Evolutionary conservation across 2,113 vertebrate species (phyloP).

Genomic region (Ptyas mucosa): DNA sequence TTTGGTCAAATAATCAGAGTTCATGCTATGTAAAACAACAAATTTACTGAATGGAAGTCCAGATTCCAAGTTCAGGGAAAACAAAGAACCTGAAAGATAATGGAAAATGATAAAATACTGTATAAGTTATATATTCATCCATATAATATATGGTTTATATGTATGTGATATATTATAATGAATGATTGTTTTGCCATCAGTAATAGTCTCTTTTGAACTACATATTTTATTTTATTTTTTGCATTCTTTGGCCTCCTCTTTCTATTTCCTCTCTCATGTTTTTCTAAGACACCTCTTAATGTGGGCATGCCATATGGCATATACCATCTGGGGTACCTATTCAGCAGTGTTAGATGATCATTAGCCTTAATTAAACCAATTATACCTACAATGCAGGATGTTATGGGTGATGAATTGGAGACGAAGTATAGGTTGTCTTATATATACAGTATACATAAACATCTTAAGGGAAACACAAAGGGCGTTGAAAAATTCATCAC

Average conservation of each 20-base stretch:
- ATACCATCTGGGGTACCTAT: constrained; percentile 27
- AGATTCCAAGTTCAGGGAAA: background rate
- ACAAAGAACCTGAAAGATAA: background rate
- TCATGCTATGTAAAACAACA: background rate
- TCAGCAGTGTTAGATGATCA: constrained; percentile 27
- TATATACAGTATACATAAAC: background rate
- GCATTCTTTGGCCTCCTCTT: background rate
- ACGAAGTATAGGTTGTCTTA: constrained; percentile 14
- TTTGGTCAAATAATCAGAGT: background rate
- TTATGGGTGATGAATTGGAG: constrained; percentile 22
- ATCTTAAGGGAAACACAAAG: background rate
- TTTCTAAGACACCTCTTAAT: constrained; percentile 2
- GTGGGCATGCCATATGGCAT: constrained; percentile 14
- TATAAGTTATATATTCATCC: background rate
- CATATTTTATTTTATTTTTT: background rate
- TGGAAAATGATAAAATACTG: background rate
- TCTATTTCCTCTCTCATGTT: background rate
- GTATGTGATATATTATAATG: background rate
- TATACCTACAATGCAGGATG: constrained; percentile 19
- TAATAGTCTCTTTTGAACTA: background rate
- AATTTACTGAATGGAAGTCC: background rate
- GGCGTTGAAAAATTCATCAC: background rate
- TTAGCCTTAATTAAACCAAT: constrained; percentile 34
- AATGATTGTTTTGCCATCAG: background rate
- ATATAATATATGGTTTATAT: no score